phyloP scores from a whole-genome alignment of 2,797 vertebrate species.

The Eurystomus glaucurus region DNA sequence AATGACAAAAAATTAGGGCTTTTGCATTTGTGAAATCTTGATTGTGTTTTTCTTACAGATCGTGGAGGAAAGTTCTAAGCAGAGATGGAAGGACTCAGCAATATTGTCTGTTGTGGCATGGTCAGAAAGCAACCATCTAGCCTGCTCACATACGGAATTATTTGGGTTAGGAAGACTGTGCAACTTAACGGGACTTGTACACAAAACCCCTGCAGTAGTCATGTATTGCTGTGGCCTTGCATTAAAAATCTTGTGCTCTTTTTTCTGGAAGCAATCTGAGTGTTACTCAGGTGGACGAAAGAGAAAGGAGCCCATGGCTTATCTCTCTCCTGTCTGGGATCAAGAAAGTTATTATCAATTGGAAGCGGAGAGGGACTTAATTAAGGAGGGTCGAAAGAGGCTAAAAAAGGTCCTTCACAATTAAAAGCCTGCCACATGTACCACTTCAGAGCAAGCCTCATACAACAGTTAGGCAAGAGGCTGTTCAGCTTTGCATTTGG shows the following conservation, averaged over 20 bases:
- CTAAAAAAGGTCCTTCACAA: neutral
- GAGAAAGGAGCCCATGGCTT: neutral
- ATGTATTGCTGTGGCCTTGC: neutral
- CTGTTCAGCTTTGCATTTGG: constrained; percentile 43
- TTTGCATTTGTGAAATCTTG: neutral
- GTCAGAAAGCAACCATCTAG: neutral
- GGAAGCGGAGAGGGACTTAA: neutral
- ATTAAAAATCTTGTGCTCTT: neutral
- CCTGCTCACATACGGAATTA: neutral
- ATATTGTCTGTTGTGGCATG: neutral
- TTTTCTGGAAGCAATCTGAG: neutral
- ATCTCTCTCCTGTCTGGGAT: neutral
- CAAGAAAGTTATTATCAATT: neutral
- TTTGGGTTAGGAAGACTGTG: neutral
- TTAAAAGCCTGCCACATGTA: neutral
- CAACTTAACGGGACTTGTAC: neutral
- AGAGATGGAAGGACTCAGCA: neutral
- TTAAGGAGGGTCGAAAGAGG: neutral
- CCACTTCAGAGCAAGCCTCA: neutral
- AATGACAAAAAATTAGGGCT: neutral
- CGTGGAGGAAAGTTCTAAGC: neutral
- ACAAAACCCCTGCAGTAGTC: neutral
- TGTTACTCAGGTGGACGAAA: neutral
- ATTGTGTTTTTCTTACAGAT: neutral
- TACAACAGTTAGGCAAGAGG: constrained; percentile 18